Evolutionary conservation across 2,113 vertebrate species (phyloP).

Genomic region (Pelobates fuscus): DNA sequence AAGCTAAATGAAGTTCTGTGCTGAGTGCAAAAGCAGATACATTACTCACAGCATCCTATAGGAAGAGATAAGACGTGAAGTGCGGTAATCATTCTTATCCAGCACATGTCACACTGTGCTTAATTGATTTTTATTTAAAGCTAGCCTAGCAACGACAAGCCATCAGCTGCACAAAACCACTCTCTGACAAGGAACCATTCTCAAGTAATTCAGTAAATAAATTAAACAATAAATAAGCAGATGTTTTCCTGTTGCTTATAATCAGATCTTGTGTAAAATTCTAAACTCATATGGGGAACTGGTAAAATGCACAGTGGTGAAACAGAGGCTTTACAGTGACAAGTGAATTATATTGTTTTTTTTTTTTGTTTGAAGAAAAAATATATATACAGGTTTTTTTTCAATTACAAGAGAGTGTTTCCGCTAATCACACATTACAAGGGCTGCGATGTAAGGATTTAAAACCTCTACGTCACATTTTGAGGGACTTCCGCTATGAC

Average conservation of each 20-base stretch:
- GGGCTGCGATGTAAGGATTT: too few relatives aligned
- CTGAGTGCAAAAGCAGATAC: not conserved
- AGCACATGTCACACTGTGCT: slow-evolving; percentile 29
- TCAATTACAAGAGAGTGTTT: too few relatives aligned
- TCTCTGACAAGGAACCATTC: not conserved
- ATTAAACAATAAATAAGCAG: slow-evolving; percentile 15
- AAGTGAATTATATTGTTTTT: too few relatives aligned
- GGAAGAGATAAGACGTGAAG: slow-evolving; percentile 41
- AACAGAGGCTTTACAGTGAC: too few relatives aligned
- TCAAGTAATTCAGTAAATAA: slow-evolving; percentile 3
- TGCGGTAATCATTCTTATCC: slow-evolving; percentile 42
- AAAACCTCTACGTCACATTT: too few relatives aligned
- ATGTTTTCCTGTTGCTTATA: not conserved
- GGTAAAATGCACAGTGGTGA: too few relatives aligned
- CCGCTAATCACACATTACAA: too few relatives aligned
- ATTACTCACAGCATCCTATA: slow-evolving; percentile 46
- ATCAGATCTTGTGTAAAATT: not conserved
- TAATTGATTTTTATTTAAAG: slow-evolving; percentile 31
- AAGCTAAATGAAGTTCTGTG: slow-evolving; percentile 10
- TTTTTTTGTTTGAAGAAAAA: too few relatives aligned
- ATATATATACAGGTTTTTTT: too few relatives aligned
- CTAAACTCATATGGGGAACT: too few relatives aligned
- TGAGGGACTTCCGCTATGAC: too few relatives aligned
- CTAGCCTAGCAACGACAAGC: slow-evolving; percentile 20
- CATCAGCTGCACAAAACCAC: not conserved